Percentiles rank a stretch among this genome's conserved stretches.
These are phyloP conservation scores for Ridgeia piscesae DNA, from an alignment of 1,140 invertebrate species.

Conservation along the genomic window DNA sequence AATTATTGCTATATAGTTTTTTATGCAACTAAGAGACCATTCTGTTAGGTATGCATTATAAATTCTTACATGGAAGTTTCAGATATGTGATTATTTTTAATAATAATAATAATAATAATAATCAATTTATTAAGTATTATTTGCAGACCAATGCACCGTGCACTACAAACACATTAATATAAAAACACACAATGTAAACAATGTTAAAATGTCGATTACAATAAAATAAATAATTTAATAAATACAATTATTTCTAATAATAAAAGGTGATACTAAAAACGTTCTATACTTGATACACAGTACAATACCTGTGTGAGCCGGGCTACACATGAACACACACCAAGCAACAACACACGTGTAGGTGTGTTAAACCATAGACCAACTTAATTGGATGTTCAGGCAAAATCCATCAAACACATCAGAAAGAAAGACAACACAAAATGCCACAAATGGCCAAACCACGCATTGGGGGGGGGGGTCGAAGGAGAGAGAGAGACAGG, in stretches of 20 bases:
- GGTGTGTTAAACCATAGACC: neutral
- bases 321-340: neutral
- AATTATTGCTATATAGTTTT: too few relatives aligned
- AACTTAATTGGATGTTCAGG: neutral
- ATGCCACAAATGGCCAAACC: neutral
- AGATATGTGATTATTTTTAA: neutral
- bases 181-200: too few relatives aligned
- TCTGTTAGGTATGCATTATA: neutral
- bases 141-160: too few relatives aligned
- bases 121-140: too few relatives aligned
- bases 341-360: neutral
- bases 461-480: neutral
- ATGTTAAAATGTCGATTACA: too few relatives aligned
- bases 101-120: too few relatives aligned
- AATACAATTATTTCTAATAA: too few relatives aligned
- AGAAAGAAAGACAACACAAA: neutral
- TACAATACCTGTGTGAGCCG: neutral
- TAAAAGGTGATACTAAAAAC: too few relatives aligned
- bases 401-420: neutral
- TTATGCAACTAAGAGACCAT: too few relatives aligned
- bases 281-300: neutral
- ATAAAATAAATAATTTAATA: too few relatives aligned
- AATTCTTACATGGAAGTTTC: neutral
- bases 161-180: too few relatives aligned
- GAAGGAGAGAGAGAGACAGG: neutral